Conservation (phyloP, 1,140 invertebrate genomes). For the Batillaria attramentaria region DNA sequence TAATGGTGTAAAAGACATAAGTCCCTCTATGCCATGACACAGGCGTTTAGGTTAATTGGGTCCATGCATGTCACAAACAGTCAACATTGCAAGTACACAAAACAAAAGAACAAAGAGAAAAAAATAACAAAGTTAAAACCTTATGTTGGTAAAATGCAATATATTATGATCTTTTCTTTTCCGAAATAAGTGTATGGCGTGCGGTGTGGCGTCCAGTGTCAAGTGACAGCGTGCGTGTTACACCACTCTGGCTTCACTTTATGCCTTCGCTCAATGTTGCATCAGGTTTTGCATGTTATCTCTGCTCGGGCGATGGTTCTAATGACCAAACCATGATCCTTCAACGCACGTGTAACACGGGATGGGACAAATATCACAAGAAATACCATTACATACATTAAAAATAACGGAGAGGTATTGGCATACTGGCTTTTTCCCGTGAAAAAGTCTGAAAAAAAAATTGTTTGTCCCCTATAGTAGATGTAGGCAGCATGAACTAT, state of each 20-base stretch:
- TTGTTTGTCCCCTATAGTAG: neutral
- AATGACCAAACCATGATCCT: no score
- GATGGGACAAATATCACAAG: slow-evolving; percentile 27
- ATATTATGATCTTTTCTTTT: slow-evolving; percentile 11
- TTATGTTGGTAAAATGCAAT: neutral
- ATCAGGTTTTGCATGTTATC: neutral
- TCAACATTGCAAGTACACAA: no score
- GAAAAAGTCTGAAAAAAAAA: slow-evolving; percentile 11
- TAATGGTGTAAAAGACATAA: no score
- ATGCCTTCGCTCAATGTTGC: neutral
- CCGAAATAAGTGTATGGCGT: no score
- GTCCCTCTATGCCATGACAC: neutral
- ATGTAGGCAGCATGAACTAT: slow-evolving; percentile 7
- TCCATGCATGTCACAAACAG: no score
- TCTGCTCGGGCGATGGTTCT: no score
- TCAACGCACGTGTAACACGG: slow-evolving; percentile 22
- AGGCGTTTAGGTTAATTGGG: no score
- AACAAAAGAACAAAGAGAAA: neutral
- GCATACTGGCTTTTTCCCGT: neutral
- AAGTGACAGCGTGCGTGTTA: neutral
- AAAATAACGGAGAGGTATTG: slow-evolving; percentile 17
- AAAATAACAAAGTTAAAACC: slow-evolving; percentile 12
- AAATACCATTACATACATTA: neutral
- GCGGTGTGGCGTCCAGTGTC: neutral
- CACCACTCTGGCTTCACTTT: neutral